These are phyloP conservation scores for Carassius auratus DNA, from an alignment of 2,113 vertebrate species.

Conservation along the genomic window DNA sequence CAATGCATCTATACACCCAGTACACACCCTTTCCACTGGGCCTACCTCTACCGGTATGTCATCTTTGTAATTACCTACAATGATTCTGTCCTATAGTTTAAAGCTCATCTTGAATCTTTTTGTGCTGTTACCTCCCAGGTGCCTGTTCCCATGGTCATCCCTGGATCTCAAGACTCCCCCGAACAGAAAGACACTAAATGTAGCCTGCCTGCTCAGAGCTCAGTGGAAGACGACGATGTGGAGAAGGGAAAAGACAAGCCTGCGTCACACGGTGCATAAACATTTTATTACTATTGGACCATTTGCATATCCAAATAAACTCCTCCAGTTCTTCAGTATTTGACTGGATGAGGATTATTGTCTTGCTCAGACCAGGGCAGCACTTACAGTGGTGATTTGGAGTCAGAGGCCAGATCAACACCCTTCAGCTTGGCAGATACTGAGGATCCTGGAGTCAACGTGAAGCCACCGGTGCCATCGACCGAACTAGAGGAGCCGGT, in stretches of 20 bases:
- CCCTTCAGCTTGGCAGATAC: constrained; percentile 79
- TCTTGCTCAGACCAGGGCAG: constrained; percentile 80
- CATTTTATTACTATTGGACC: background rate
- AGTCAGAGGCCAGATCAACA: constrained; percentile 82
- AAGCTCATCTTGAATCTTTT: background rate
- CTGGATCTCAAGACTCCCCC: constrained; percentile 72
- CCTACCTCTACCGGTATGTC: constrained; percentile 88
- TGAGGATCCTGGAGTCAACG: constrained; percentile 69
- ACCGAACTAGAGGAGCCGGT: constrained; percentile 66
- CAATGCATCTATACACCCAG: constrained; percentile 93
- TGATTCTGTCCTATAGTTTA: background rate
- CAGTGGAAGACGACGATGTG: constrained; percentile 77
- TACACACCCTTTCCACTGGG: constrained; percentile 87
- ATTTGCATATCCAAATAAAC: background rate
- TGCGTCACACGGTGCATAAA: constrained; percentile 70
- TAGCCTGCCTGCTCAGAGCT: constrained; percentile 65
- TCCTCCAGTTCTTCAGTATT: background rate
- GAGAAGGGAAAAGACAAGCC: constrained; percentile 77
- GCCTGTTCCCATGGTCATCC: constrained; percentile 86
- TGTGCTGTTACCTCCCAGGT: constrained; percentile 71
- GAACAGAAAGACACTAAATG: constrained; percentile 81
- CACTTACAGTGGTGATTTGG: constrained; percentile 80
- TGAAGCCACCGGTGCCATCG: constrained; percentile 72
- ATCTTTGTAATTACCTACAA: background rate
- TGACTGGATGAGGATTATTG: background rate